These are phyloP conservation scores for Phoxinus phoxinus DNA, from an alignment of 2,113 vertebrate species.

Conservation along the genomic window DNA sequence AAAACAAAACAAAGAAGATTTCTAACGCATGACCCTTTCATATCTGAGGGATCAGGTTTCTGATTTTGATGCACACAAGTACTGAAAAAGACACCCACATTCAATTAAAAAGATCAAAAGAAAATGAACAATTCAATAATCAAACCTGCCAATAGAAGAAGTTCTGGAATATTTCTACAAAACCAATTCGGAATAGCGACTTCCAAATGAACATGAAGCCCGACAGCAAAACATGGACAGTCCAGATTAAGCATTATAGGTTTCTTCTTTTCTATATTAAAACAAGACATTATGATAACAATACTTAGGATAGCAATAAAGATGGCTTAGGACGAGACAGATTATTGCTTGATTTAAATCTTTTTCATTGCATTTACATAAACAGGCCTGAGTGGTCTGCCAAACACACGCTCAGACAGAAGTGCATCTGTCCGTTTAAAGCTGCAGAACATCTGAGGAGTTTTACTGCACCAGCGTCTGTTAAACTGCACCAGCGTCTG, in stretches of 20 bases:
- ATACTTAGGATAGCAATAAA: slow-evolving; percentile 59
- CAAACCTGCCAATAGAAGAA: not conserved
- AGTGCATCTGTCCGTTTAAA: slow-evolving; percentile 18
- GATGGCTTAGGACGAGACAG: slow-evolving; percentile 68
- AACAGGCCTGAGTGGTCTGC: slow-evolving; percentile 48
- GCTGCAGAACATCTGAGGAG: slow-evolving; percentile 7
- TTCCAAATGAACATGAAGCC: not conserved
- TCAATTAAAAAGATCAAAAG: slow-evolving; percentile 44
- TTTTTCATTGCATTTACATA: slow-evolving; percentile 51
- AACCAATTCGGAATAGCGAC: not conserved
- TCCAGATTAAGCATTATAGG: not conserved
- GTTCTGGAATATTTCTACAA: not conserved
- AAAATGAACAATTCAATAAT: slow-evolving; percentile 37
- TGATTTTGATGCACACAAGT: slow-evolving; percentile 5
- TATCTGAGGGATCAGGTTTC: not conserved
- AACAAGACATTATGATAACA: slow-evolving; percentile 53
- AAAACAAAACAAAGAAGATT: slow-evolving; percentile 4
- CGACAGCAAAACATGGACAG: not conserved
- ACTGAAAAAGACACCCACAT: slow-evolving; percentile 53
- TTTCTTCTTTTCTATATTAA: slow-evolving; percentile 51
- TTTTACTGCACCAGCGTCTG: slow-evolving; percentile 3
- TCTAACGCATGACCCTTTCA: slow-evolving; percentile 49
- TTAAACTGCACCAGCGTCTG: not conserved
- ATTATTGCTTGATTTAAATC: slow-evolving; percentile 68
- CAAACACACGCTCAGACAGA: not conserved